These are phyloP conservation scores for Melipona quadrifasciata DNA, from an alignment of 1,140 invertebrate species.

Conservation along the genomic window DNA sequence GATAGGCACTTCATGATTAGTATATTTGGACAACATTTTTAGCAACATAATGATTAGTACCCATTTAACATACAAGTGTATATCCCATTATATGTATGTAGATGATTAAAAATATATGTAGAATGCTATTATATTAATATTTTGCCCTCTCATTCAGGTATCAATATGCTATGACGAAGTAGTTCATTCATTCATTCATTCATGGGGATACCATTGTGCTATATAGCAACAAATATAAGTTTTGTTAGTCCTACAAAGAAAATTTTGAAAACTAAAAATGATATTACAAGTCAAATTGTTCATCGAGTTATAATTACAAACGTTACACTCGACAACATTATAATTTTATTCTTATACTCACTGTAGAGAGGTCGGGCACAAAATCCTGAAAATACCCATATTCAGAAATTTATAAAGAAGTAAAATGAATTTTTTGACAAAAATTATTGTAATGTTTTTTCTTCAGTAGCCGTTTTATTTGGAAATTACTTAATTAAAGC, in stretches of 20 bases:
- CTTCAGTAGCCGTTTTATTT: slow-evolving; percentile 9
- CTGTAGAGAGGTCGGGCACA: slow-evolving; percentile 82
- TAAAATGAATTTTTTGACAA: slow-evolving; percentile 40
- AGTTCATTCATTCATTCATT: slow-evolving; percentile 70
- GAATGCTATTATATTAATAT: slow-evolving; percentile 81
- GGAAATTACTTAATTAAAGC: not conserved
- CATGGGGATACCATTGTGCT: slow-evolving; percentile 67
- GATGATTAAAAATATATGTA: slow-evolving; percentile 62
- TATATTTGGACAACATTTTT: slow-evolving; percentile 58
- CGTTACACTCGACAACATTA: slow-evolving; percentile 75
- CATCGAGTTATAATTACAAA: slow-evolving; percentile 76
- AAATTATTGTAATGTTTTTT: slow-evolving; percentile 10
- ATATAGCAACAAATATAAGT: slow-evolving; percentile 67
- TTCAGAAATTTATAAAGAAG: slow-evolving; percentile 69
- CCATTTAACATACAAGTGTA: slow-evolving; percentile 67
- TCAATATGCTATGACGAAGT: slow-evolving; percentile 72
- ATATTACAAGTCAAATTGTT: slow-evolving; percentile 69
- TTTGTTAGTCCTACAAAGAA: slow-evolving; percentile 79
- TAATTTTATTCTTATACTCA: slow-evolving; percentile 81
- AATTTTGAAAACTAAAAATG: slow-evolving; percentile 68
- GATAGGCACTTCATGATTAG: slow-evolving; percentile 64
- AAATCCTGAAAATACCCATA: slow-evolving; percentile 83
- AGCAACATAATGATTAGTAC: slow-evolving; percentile 65
- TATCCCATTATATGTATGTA: slow-evolving; percentile 66
- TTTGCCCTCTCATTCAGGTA: slow-evolving; percentile 81